Evolutionary conservation across 1,140 invertebrate genomes (phyloP).

Genomic region (Hycleus cichorii): DNA sequence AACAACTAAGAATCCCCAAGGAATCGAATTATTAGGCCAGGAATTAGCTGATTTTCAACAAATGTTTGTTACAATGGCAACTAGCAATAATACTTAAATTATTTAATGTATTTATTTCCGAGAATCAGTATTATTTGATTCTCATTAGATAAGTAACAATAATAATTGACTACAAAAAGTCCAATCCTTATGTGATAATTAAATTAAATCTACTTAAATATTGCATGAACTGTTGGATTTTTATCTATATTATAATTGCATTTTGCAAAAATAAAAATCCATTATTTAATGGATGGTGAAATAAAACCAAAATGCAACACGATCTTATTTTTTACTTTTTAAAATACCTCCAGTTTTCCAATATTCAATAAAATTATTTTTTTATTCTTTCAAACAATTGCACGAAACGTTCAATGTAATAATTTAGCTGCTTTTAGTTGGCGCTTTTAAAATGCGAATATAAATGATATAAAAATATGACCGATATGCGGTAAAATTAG

Average conservation of each 20-base stretch:
- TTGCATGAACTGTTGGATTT: conserved; percentile 10
- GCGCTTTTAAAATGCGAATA: no score
- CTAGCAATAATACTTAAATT: conserved; percentile 41
- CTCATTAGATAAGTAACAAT: neutral
- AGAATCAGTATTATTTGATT: neutral
- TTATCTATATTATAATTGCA: conserved; percentile 1
- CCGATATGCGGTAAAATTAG: no score
- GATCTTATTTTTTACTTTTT: no score
- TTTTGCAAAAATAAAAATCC: neutral
- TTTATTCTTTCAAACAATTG: no score
- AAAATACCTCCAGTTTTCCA: no score
- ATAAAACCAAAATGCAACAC: no score
- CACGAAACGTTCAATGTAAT: no score
- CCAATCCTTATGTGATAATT: conserved; percentile 26
- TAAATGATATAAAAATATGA: no score
- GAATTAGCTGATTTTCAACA: conserved; percentile 41
- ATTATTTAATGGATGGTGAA: no score
- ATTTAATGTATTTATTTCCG: conserved; percentile 3
- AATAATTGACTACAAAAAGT: conserved; percentile 13
- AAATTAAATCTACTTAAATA: conserved; percentile 19
- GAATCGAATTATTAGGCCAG: conserved; percentile 39
- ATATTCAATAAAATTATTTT: no score
- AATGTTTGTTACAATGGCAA: conserved; percentile 41
- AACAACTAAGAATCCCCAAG: conserved; percentile 12
- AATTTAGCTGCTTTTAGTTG: no score